Percentiles rank a stretch among this genome's conserved stretches.
Evolutionary conservation across 2,113 vertebrate genomes (phyloP).

Genomic region (Illadopsis cleaveri): DNA sequence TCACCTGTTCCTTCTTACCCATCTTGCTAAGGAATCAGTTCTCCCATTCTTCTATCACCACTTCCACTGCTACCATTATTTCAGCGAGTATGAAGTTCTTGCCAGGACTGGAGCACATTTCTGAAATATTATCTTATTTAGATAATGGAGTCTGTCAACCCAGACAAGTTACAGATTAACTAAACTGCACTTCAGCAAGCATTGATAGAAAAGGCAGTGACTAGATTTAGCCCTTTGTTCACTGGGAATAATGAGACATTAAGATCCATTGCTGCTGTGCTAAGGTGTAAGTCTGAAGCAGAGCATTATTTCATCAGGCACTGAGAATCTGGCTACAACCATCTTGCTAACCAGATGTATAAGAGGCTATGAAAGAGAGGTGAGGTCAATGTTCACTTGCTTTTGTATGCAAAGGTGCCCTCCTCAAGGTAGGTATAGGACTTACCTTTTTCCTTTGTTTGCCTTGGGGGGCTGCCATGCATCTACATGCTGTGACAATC

Average conservation of each 20-base stretch:
- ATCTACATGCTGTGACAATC: not conserved
- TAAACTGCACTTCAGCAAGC: not conserved
- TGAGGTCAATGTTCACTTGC: not conserved
- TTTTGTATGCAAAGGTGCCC: not conserved
- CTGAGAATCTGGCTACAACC: not conserved
- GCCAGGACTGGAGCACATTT: not conserved
- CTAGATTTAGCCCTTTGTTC: not conserved
- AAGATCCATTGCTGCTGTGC: not conserved
- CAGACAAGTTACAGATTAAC: not conserved
- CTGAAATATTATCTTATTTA: not conserved
- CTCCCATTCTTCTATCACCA: not conserved
- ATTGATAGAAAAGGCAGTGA: not conserved
- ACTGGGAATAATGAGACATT: not conserved
- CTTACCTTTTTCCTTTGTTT: not conserved
- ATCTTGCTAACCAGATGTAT: not conserved
- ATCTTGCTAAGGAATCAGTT: not conserved
- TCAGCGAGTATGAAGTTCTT: not conserved
- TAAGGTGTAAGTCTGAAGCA: not conserved
- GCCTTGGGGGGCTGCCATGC: not conserved
- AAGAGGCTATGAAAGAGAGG: not conserved
- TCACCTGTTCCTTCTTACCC: not conserved
- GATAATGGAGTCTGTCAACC: not conserved
- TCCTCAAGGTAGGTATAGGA: not conserved
- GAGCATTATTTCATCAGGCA: not conserved
- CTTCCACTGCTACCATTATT: not conserved